Evolutionary conservation across 1,140 invertebrate genomes (phyloP).

Genomic region (Chironomus tepperi): DNA sequence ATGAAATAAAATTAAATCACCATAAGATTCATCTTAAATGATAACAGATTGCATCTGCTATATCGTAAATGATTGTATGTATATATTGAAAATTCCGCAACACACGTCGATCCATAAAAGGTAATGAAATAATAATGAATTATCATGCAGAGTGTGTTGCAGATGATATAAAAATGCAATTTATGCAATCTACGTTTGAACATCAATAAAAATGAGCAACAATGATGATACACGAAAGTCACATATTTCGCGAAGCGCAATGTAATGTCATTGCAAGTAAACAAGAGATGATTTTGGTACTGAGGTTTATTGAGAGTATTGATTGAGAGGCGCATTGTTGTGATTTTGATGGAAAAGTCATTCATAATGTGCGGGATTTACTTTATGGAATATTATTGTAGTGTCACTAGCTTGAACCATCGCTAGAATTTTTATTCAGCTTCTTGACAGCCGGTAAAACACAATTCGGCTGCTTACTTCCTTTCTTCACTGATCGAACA

Average conservation of each 20-base stretch:
- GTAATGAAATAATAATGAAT: slow-evolving; percentile 14
- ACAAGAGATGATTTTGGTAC: too few species aligned
- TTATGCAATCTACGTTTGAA: slow-evolving; percentile 7
- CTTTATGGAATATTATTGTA: too few species aligned
- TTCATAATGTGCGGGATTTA: too few species aligned
- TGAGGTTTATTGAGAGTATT: too few species aligned
- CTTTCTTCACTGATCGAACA: too few species aligned
- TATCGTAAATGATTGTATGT: neutral
- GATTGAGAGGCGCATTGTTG: too few species aligned
- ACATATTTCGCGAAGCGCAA: neutral
- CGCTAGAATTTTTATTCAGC: too few species aligned
- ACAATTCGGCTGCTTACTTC: too few species aligned
- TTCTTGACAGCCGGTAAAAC: too few species aligned
- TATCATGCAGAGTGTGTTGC: slow-evolving; percentile 6
- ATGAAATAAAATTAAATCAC: neutral
- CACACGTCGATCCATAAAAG: neutral
- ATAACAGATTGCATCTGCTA: slow-evolving; percentile 4
- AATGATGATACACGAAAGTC: slow-evolving; percentile 11
- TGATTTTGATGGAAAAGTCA: too few species aligned
- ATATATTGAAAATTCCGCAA: neutral
- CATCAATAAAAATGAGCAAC: neutral
- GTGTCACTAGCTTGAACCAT: too few species aligned
- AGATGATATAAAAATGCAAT: neutral
- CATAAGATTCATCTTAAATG: neutral
- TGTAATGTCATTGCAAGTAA: too few species aligned